Conservation (phyloP, 2,888 invertebrate species). For the Chymomyza procnemis region DNA sequence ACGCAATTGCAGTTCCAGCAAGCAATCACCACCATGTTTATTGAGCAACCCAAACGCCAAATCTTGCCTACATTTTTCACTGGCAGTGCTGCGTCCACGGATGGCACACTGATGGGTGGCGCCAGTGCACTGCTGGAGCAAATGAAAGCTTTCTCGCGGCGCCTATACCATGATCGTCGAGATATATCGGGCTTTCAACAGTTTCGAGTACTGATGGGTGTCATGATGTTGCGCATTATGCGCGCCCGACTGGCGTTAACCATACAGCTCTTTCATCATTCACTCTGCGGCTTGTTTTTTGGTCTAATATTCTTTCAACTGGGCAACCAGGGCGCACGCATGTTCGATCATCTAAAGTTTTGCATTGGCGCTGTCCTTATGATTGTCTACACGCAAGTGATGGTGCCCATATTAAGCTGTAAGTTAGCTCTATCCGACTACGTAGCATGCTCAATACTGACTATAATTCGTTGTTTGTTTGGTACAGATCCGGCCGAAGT, state of each 20-base stretch:
- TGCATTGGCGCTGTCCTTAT: slow-evolving; percentile 84
- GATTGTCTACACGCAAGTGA: slow-evolving; percentile 84
- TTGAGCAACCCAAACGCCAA: slow-evolving; percentile 70
- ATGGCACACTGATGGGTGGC: slow-evolving; percentile 64
- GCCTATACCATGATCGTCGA: slow-evolving; percentile 76
- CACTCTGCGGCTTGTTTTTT: slow-evolving; percentile 81
- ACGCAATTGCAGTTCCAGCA: slow-evolving; percentile 68
- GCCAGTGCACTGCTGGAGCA: slow-evolving; percentile 78
- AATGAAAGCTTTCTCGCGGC: slow-evolving; percentile 79
- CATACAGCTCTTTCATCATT: slow-evolving; percentile 83
- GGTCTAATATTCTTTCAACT: slow-evolving; percentile 82
- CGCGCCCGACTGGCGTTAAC: slow-evolving; percentile 82
- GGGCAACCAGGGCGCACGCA: slow-evolving; percentile 83
- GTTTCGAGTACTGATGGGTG: slow-evolving; percentile 81
- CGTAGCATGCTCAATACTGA: background rate
- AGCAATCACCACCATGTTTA: slow-evolving; percentile 76
- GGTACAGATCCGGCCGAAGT: slow-evolving; percentile 85
- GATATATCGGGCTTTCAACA: slow-evolving; percentile 81
- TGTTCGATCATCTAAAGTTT: slow-evolving; percentile 85
- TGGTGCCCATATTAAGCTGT: slow-evolving; percentile 85
- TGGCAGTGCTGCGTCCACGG: slow-evolving; percentile 59
- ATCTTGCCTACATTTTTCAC: slow-evolving; percentile 52
- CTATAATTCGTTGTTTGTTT: slow-evolving; percentile 56
- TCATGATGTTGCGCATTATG: slow-evolving; percentile 82
- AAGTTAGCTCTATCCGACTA: slow-evolving; percentile 76